Conservation (phyloP, 2,113 vertebrate genomes). For the Alces alces region DNA sequence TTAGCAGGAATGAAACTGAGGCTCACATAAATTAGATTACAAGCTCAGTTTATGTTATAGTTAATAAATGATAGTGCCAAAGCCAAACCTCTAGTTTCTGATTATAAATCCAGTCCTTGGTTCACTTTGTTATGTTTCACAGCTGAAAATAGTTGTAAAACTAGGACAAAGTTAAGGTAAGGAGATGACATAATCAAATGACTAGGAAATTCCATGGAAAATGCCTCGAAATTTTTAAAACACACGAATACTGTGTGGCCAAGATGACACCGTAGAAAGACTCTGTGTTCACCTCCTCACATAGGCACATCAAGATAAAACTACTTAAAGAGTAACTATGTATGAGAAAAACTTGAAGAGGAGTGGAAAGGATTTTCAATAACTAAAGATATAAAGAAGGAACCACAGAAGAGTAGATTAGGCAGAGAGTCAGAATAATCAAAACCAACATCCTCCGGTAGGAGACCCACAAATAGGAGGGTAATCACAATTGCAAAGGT, state of each 20-base stretch:
- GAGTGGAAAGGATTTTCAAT: background rate
- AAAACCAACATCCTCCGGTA: background rate
- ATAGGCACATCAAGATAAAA: background rate
- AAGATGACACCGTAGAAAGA: background rate
- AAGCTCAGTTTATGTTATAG: background rate
- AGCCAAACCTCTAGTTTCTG: background rate
- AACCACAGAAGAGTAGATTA: background rate
- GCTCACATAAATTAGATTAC: background rate
- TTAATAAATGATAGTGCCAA: background rate
- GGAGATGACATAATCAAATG: background rate
- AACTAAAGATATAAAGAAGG: background rate
- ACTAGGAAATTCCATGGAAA: background rate
- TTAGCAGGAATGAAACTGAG: conserved; percentile 14
- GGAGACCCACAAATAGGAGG: background rate
- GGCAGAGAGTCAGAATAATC: background rate
- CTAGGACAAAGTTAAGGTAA: background rate
- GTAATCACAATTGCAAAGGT: background rate
- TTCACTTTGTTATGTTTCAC: conserved; percentile 7
- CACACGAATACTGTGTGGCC: background rate
- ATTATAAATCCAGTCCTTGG: background rate
- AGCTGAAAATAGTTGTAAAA: background rate
- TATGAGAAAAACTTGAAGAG: background rate
- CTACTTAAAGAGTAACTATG: background rate
- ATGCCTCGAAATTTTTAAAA: background rate
- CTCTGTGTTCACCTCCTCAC: background rate